Evolutionary conservation across 2,888 invertebrate genomes (phyloP).

Genomic region (Caenorhabditis afra): DNA sequence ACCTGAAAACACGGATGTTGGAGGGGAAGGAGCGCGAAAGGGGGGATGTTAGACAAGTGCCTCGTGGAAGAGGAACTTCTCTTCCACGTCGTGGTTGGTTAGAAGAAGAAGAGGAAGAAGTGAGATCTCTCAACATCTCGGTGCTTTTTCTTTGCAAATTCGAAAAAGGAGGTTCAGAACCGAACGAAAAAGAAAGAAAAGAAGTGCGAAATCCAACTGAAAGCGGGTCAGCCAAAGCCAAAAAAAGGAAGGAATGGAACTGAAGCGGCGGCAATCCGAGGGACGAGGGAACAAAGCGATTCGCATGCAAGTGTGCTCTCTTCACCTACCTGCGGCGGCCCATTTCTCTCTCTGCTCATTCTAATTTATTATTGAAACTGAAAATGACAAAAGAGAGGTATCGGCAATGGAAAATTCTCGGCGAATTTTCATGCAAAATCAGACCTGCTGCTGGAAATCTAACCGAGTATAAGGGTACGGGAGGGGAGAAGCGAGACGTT

Average conservation of each 20-base stretch:
- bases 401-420: slow-evolving; percentile 29
- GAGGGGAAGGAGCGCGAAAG: not conserved
- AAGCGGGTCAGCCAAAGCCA: slow-evolving; percentile 18
- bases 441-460: slow-evolving; percentile 42
- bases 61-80: too few relatives aligned
- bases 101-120: not conserved
- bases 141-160: not conserved
- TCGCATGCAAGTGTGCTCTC: slow-evolving; percentile 34
- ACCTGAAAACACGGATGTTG: slow-evolving; percentile 19
- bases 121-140: too few relatives aligned
- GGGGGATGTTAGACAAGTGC: not conserved
- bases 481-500: slow-evolving; percentile 35
- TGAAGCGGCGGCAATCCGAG: slow-evolving; percentile 27
- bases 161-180: slow-evolving; percentile 14
- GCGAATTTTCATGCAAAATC: slow-evolving; percentile 55
- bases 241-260: slow-evolving; percentile 19
- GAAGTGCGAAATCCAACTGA: slow-evolving; percentile 9
- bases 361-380: slow-evolving; percentile 63
- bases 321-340: slow-evolving; percentile 37
- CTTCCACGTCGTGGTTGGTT: not conserved
- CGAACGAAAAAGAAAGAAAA: slow-evolving; percentile 10
- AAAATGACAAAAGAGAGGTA: slow-evolving; percentile 14
- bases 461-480: slow-evolving; percentile 48
- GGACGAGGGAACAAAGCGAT: slow-evolving; percentile 30
- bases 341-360: slow-evolving; percentile 29